Base-by-base conservation (phyloP, 2,888 invertebrate genomes). In the Leptopilina drosophilae region DNA sequence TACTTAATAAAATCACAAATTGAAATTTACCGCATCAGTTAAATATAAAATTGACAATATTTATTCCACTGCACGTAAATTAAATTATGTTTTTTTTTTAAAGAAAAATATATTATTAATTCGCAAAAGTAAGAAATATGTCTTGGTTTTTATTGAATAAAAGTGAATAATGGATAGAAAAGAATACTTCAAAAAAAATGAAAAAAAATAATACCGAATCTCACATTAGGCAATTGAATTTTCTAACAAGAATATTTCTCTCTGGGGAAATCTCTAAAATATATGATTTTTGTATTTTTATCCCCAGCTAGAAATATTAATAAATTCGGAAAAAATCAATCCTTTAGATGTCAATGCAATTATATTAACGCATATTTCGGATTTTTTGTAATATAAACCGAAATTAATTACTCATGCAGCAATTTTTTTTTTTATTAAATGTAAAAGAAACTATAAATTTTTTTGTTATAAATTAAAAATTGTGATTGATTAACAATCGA, bases 61-160 rank as follows among this genome's bases (percentile, higher is more conserved):
- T 49, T 49, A 49, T 49, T 46, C 9, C 7, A 46, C 7, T 46
- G 0, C 9, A 49, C 9, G 49, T 49, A 11, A 49, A 49, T 49
- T 49, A 49, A 49, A 8, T 11, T 11, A 49, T 42, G 5, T 42
- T 42, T 77, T 77, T 75, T 49, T 26, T n/a, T 53, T n/a, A n/a
- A n/a, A 56, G 56, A 75, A 56, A 56, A 73, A 73, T 73, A 12
- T 59, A 59, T n/a, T n/a, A 59, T 59, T n/a, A 20, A 20, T 20
- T 20, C 20, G 3, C 42, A 42, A 7, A 12, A 5, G n/a, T 15
- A 59, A n/a, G n/a, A 59, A 15, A 62, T n/a, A 62, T 20, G 8
- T 2, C 15, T 20, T 62, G 20, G 20, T 20, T 62, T 20, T 62
- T 20, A 9, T 15, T 59, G 6, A 12, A 15, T 59, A 20, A 8